Evolutionary conservation across 2,888 invertebrate genomes (phyloP), one percentile per base, ranked within the genome.

Genomic region (Drosophila multiciliata): DNA sequence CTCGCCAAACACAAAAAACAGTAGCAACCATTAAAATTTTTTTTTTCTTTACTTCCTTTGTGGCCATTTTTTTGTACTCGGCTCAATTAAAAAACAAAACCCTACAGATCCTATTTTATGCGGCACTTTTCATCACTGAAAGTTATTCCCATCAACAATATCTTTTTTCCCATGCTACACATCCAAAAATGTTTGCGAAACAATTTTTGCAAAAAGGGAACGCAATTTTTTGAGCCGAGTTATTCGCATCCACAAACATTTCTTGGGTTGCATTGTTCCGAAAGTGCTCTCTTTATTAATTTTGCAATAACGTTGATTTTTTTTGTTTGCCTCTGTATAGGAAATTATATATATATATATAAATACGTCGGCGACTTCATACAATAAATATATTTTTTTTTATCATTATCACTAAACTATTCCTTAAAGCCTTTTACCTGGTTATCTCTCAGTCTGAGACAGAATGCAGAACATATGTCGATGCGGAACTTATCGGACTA

Each of bases 1-100:
- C 55, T 29, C 29, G 52, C 50, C 50, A 23, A 7, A 26, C n/a
- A 35, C 32, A 55, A 50, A 29, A 60, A 64, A 69, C 74, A 75
- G 75, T 69, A 75, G 70, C 70, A 54, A 70, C 65, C 61, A 69
- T 73, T 73, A 73, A 20, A 6, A 26, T 0, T 23, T 26, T 17
- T 15, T 17, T 17, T n/a, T 4, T 48, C 5, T 4, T 17, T 6
- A 49, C 17, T 49, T 29, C 45, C 23, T 29, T 29, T 26, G 26
- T 29, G 26, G 26, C 17, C 26, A 26, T 26, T 8, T 9, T 9
- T 23, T 49, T 17, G 23, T 20, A 12, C 20, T 11, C 17, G 23
- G 23, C 7, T n/a, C 54, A 55, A 55, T 55, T 55, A 55, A 55
- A 12, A 6, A 2, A 12, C n/a, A 2, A 6, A 8, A 55, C 26